Evolutionary conservation across 1,140 invertebrate genomes (phyloP).

Genomic region (Arctopsyche grandis): DNA sequence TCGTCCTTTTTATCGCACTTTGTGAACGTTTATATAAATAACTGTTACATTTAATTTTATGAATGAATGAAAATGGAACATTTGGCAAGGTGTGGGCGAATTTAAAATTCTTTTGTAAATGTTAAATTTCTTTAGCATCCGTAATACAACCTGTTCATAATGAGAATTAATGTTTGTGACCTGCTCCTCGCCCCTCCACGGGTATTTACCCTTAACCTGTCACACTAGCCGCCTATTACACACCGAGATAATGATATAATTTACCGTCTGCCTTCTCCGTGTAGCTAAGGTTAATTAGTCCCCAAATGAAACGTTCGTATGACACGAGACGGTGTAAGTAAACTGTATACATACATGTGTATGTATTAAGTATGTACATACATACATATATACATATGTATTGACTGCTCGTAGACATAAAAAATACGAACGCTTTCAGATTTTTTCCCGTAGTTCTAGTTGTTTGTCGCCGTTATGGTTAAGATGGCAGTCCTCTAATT

Average conservation of each 20-base stretch:
- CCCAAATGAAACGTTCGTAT: slow-evolving; percentile 37
- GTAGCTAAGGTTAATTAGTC: slow-evolving; percentile 35
- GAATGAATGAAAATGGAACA: too few relatives aligned
- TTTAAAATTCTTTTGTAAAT: too few relatives aligned
- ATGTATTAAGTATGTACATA: too few relatives aligned
- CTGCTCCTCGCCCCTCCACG: background rate
- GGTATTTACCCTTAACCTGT: slow-evolving; percentile 25
- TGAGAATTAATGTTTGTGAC: slow-evolving; percentile 3
- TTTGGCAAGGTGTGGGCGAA: too few relatives aligned
- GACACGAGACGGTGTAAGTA: slow-evolving; percentile 18
- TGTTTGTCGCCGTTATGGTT: background rate
- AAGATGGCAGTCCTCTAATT: too few relatives aligned
- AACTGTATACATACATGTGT: too few relatives aligned
- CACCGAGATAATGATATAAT: slow-evolving; percentile 39
- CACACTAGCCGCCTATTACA: slow-evolving; percentile 31
- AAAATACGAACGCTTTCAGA: background rate
- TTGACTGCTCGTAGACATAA: background rate
- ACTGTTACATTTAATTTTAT: too few relatives aligned
- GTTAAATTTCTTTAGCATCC: background rate
- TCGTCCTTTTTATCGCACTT: too few relatives aligned
- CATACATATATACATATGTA: slow-evolving; percentile 2
- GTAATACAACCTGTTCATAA: slow-evolving; percentile 1
- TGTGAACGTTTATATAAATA: too few relatives aligned
- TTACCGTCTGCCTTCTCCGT: slow-evolving; percentile 9
- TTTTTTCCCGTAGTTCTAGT: background rate